Evolutionary conservation across 2,888 invertebrate species (phyloP), one percentile per base, ranked within the genome.

Genomic region (Melieria omissa): DNA sequence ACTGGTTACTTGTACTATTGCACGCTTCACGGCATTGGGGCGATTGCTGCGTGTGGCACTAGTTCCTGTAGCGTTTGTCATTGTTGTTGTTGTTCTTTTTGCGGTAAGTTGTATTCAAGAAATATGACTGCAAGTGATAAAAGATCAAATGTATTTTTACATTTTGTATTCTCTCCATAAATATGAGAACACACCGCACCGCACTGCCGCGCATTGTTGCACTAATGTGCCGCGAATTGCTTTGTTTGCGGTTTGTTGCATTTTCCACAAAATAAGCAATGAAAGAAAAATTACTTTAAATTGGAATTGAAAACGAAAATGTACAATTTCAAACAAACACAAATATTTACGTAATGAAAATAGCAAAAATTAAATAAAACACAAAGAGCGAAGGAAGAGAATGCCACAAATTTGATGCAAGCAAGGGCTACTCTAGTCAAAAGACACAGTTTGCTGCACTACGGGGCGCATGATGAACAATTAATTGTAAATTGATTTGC

Each of bases 101-200:
- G 29, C 29, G 29, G 29, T 29, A 29, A 29, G 29, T 29, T 29
- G 29, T 2, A 29, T 29, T 4, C 49, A 66, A 66, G 58, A 66
- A 58, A 58, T 66, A 66, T 57, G 57, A 66, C 46, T 66, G 58
- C 57, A 9, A 42, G 58, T 47, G 58, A 66, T 66, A 66, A 66
- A 66, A 49, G 47, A 58, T 66, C 66, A 66, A 66, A 58, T 66
- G 66, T 41, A 58, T 66, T 58, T 66, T 66, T 65, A 65, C 12
- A 55, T 57, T 66, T 41, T 29, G 29, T 3, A 1, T 29, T 29
- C 29, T 29, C 29, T n/a, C 16, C 6, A 7, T 49, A 63, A 49
- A n/a, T 12, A 41, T 29, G 10, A 6, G 4, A 1, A 7, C 12
- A 41, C 46, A 65, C 10, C 46, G 41, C 49, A 41, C 49, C 29